Evolutionary conservation across 2,888 invertebrate genomes (phyloP), one percentile per base, ranked within the genome.

Genomic region (Pecten maximus): DNA sequence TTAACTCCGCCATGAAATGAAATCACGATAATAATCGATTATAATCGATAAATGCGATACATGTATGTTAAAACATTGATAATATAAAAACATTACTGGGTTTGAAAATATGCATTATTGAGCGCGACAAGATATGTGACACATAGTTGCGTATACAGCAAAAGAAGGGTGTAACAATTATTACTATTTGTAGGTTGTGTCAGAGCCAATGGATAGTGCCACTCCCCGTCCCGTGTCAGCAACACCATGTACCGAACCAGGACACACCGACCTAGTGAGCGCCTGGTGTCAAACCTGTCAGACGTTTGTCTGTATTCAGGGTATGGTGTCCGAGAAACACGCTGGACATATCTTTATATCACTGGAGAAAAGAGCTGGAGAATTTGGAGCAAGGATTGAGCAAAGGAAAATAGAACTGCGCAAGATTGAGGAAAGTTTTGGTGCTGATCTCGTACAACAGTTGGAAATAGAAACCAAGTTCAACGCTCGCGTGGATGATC

Each of bases 271-370:
- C 2, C 23, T 74, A 74, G 74, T 74, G 35, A 35, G 28, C 15
- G 74, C 74, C 12, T 74, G 74, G 74, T 74, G 74, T 74, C 74
- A 74, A 35, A 74, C 28, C 35, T 74, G 74, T 35, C 35, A 74
- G 74, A 74, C 2, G 35, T 74, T 74, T 35, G 74, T 74, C 35
- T 74, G 74, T 74, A 74, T 74, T 35, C 74, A 74, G 28, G 74
- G 35, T 74, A 74, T 74, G 16, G 28, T 74, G 23, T 74, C 74
- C 15, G 10, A 28, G 12, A 35, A 8, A 28, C 74, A 74, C 23
- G 8, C 28, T 35, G 35, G 74, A 74, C 74, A 74, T 74, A 23
- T 74, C 28, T 74, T 74, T 35, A 35, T 74, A 35, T 74, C 74
- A 15, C 74, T 74, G 28, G 74, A 74, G 28, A 28, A 74, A 35